Base-by-base conservation (phyloP, 2,113 vertebrate genomes). In the Vireo altiloquus region DNA sequence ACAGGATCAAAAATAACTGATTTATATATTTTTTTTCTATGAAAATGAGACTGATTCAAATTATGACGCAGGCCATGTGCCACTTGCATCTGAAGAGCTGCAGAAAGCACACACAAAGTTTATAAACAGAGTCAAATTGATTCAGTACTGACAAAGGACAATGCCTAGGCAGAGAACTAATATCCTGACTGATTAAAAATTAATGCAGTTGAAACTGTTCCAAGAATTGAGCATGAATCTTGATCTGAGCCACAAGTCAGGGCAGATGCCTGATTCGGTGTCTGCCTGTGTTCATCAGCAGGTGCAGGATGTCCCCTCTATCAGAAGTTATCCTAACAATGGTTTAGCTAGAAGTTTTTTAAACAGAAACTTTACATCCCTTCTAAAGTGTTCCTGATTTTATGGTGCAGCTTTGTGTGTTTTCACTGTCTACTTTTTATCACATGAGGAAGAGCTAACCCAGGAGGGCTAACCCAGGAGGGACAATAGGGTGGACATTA, bases 1-100 rank as follows among this genome's bases (percentile, higher is more conserved):
- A 24, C 5, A 70, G 12, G 6, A 19, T 59, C 2, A 7, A 28
- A 83, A 84, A 33, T 16, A 8, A 2, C 11, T 52, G 30, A 19
- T 4, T 39, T 7, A 30, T 9, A 23, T 9, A 59, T 31, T 21
- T 31, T 21, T 31, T 6, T 22, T 24, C 8, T 53, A 8, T 35
- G 15, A 40, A 42, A 65, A 31, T 11, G 9, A 76, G 17, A 37
- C 11, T 47, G 30, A 21, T 70, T 71, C 57, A 33, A 79, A 75
- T 13, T 33, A 10, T 50, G 8, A 52, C 28, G 28, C 1, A 70
- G 4, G 59, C 24, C 0, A 1, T 42, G 28, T 33, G 15, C 33
- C 28, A 17, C 7, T 72, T 80, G 10, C 7, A 61, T 49, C n/a
- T 69, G 54, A 72, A 60, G 8, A 77, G 13, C 24, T 82, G 37